phyloP scores from a whole-genome alignment of 1,140 invertebrate species.

The Solen grandis region DNA sequence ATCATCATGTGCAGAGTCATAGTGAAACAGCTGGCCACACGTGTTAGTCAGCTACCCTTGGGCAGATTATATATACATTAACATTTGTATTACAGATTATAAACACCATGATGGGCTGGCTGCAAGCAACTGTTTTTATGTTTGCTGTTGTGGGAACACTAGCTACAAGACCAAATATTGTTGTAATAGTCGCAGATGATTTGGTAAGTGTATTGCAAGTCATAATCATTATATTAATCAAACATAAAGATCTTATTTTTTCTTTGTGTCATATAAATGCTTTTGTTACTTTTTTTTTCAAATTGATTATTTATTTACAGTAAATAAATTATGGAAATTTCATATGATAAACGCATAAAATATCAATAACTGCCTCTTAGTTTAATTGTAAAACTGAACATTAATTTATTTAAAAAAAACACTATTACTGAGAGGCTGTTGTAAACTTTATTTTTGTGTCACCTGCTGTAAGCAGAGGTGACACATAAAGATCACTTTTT shows the following conservation, averaged over 20 bases:
- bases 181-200: slow-evolving; percentile 78
- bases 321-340: not conserved
- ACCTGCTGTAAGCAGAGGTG: too few relatives aligned
- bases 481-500: too few relatives aligned
- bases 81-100: too few relatives aligned
- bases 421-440: too few relatives aligned
- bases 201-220: slow-evolving; percentile 64
- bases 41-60: too few relatives aligned
- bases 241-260: not conserved
- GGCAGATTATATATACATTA: too few relatives aligned
- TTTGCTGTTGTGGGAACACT: not conserved
- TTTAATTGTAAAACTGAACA: not conserved
- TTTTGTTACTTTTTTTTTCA: not conserved
- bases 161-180: slow-evolving; percentile 68
- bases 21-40: too few relatives aligned
- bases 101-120: too few relatives aligned
- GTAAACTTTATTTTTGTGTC: too few relatives aligned
- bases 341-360: not conserved
- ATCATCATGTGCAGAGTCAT: too few relatives aligned
- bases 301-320: not conserved
- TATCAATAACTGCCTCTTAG: not conserved
- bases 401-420: too few relatives aligned
- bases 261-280: not conserved
- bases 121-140: too few relatives aligned
- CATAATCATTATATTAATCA: not conserved